Evolutionary conservation across 2,797 vertebrate genomes (phyloP).

Genomic region (Heliangelus exortis): DNA sequence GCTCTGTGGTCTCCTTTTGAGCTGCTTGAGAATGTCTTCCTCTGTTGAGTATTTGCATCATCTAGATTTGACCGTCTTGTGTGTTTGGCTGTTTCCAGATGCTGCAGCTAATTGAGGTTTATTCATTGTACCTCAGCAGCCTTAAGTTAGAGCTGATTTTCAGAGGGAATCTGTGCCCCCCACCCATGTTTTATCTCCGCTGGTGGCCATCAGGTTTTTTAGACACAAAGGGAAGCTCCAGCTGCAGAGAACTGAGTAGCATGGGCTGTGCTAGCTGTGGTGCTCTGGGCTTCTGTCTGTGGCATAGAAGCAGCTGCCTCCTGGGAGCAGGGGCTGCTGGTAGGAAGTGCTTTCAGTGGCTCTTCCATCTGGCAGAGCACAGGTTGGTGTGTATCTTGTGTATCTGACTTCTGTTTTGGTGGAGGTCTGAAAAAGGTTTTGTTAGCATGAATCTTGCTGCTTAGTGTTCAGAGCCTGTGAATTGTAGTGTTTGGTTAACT

Average conservation of each 20-base stretch:
- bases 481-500: neutral
- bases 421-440: neutral
- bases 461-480: neutral
- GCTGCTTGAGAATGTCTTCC: neutral
- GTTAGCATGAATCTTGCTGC: neutral
- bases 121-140: neutral
- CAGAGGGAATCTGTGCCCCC: neutral
- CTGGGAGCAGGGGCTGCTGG: neutral
- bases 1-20: neutral
- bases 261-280: neutral
- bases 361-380: neutral
- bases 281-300: neutral
- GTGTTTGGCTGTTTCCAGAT: neutral
- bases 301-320: neutral
- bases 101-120: neutral
- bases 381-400: neutral
- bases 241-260: rapidly evolving
- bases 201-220: neutral
- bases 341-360: neutral
- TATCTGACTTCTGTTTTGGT: neutral
- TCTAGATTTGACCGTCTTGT: neutral
- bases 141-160: neutral
- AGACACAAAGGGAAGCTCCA: neutral
- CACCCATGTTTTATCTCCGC: neutral
- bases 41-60: neutral